phyloP scores from a whole-genome alignment of 2,888 invertebrate species.

The Himalopsyche anomala region DNA sequence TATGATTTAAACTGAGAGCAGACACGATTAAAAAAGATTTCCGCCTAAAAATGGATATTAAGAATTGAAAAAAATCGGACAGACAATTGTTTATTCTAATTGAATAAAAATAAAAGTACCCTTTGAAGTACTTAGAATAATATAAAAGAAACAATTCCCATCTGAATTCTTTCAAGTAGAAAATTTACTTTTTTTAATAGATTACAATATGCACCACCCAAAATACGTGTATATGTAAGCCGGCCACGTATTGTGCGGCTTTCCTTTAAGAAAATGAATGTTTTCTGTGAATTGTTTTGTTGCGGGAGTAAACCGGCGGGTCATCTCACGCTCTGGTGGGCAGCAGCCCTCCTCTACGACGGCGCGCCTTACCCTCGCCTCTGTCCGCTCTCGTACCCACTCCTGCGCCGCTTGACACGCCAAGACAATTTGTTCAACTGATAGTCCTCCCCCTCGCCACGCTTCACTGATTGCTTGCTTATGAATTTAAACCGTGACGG shows the following conservation, averaged over 20 bases:
- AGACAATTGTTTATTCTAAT: not conserved
- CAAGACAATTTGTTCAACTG: constrained; percentile 43
- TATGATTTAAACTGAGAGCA: too few relatives aligned
- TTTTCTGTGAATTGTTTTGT: constrained; percentile 43
- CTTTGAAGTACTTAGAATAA: not conserved
- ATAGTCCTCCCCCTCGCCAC: constrained; percentile 24
- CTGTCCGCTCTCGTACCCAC: constrained; percentile 29
- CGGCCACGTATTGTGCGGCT: constrained; percentile 35
- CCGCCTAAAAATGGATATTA: too few relatives aligned
- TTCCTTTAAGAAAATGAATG: constrained; percentile 40
- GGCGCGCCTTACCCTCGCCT: constrained; percentile 7
- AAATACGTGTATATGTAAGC: constrained; percentile 42
- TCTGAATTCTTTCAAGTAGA: constrained; percentile 6
- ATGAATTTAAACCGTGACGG: constrained; percentile 50
- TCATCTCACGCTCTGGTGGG: constrained; percentile 40
- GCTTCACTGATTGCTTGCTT: constrained; percentile 46
- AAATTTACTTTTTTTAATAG: constrained; percentile 29
- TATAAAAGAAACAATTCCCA: constrained; percentile 12
- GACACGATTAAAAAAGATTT: too few relatives aligned
- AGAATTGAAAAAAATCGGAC: too few relatives aligned
- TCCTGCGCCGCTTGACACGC: constrained; percentile 26
- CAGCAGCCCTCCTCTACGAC: constrained; percentile 27
- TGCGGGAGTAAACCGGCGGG: constrained; percentile 42
- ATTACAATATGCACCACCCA: constrained; percentile 35
- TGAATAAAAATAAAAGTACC: constrained; percentile 2